Percentiles rank a stretch among this genome's conserved stretches.
Conservation (phyloP, 2,113 vertebrate species). For the Diphyllodes magnificus region DNA sequence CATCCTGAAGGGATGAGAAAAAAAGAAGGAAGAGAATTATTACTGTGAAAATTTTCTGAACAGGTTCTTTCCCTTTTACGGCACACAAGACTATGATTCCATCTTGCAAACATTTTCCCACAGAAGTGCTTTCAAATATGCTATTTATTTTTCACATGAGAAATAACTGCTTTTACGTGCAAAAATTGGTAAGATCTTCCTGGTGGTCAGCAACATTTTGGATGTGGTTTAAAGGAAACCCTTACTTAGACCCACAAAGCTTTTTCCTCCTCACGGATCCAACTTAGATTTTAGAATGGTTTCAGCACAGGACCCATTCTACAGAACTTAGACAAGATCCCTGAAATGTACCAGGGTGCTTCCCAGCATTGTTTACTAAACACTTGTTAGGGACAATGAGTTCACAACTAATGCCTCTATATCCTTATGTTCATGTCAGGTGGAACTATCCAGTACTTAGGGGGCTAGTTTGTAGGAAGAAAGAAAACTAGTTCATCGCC, state of each 20-base stretch:
- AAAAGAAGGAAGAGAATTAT: neutral
- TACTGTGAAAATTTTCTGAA: neutral
- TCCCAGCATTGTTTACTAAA: neutral
- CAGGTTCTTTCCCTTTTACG: neutral
- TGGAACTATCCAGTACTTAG: neutral
- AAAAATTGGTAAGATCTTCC: neutral
- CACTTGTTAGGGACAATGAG: neutral
- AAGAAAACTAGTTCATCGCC: neutral
- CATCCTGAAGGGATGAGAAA: constrained; percentile 58
- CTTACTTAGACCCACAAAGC: neutral
- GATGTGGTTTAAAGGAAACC: neutral
- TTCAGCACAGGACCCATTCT: neutral
- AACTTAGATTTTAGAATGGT: neutral
- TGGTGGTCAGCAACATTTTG: neutral
- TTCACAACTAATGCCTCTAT: neutral
- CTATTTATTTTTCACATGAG: neutral
- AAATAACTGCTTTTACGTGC: neutral
- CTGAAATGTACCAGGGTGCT: neutral
- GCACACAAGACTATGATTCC: neutral
- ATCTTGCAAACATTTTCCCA: neutral
- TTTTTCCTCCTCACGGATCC: neutral
- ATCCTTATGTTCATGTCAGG: neutral
- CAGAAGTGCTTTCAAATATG: neutral
- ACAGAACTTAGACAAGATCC: neutral
- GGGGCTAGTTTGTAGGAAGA: neutral